phyloP scores from a whole-genome alignment of 2,797 vertebrate species.

The Leptodactylus fallax region DNA sequence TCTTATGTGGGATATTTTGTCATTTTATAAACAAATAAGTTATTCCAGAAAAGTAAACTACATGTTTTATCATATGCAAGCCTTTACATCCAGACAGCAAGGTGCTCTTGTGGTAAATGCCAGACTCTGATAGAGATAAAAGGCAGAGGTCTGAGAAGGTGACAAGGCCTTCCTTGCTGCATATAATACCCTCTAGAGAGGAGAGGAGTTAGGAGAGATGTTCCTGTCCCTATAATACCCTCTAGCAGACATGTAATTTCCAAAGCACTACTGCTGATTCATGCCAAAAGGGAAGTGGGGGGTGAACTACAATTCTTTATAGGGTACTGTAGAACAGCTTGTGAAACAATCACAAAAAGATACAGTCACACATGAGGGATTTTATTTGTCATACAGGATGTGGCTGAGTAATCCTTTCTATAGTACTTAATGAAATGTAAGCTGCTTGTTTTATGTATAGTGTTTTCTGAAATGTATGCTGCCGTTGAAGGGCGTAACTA shows the following conservation, averaged over 20 bases:
- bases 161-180: background rate
- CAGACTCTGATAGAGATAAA: background rate
- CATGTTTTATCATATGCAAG: background rate
- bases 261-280: background rate
- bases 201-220: too few relatives aligned
- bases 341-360: slow-evolving; percentile 1
- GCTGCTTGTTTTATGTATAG: too few relatives aligned
- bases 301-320: background rate
- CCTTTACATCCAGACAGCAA: background rate
- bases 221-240: background rate
- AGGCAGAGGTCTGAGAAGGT: background rate
- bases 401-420: background rate
- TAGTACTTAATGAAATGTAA: background rate
- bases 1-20: too few relatives aligned
- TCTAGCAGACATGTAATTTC: background rate
- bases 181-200: background rate
- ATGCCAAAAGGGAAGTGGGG: background rate
- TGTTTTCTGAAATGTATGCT: too few relatives aligned
- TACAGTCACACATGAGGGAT: background rate
- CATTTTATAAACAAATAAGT: too few relatives aligned
- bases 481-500: too few relatives aligned
- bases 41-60: too few relatives aligned
- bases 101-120: background rate
- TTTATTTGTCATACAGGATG: background rate
- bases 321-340: background rate